These are phyloP conservation scores for Astyanax mexicanus DNA, from an alignment of 2,797 vertebrate species.

Conservation along the genomic window DNA sequence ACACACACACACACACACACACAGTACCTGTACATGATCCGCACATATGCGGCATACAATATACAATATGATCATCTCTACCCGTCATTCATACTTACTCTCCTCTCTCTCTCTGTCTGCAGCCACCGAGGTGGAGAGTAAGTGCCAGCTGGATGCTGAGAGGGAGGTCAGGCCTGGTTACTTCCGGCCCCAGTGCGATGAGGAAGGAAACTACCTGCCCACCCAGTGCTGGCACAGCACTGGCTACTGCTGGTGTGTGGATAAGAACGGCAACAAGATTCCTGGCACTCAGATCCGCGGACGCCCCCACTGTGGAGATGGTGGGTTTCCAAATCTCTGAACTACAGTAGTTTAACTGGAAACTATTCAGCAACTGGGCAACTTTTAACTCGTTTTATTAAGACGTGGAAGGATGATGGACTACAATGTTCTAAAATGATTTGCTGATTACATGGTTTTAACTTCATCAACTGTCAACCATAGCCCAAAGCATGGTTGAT, in stretches of 20 bases:
- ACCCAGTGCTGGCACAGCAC: conserved; percentile 87
- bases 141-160: conserved; percentile 80
- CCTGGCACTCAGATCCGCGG: conserved; percentile 74
- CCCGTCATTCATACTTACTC: neutral
- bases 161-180: conserved; percentile 65
- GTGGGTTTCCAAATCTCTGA: conserved; percentile 35
- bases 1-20: too few relatives aligned
- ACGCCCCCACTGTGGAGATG: conserved; percentile 60
- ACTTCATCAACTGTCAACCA: too few relatives aligned
- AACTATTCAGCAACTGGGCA: too few relatives aligned
- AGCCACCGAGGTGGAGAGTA: conserved; percentile 68
- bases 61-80: neutral
- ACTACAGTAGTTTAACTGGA: neutral
- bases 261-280: conserved; percentile 80
- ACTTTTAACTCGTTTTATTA: too few relatives aligned
- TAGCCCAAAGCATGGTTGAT: too few relatives aligned
- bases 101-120: conserved; percentile 5
- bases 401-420: too few relatives aligned
- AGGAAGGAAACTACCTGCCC: conserved; percentile 84
- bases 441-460: too few relatives aligned
- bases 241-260: conserved; percentile 93
- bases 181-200: conserved; percentile 85
- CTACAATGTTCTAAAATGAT: too few relatives aligned
- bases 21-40: neutral
- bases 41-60: too few relatives aligned